Conservation (phyloP, 2,113 vertebrate genomes). For the Pygoscelis adeliae region DNA sequence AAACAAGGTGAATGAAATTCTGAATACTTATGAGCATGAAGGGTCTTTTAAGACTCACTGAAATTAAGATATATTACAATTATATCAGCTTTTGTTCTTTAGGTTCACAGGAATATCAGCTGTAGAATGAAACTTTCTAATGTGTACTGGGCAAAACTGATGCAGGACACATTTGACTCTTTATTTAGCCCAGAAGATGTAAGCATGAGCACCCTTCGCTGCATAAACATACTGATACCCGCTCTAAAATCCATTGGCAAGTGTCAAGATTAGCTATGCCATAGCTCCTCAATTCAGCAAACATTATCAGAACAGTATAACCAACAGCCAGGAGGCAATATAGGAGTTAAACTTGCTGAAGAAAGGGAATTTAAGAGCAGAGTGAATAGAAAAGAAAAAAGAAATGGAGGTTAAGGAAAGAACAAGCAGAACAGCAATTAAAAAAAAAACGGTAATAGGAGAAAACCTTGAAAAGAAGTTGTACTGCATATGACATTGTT, state of each 20-base stretch:
- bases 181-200: not conserved
- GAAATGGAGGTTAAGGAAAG: not conserved
- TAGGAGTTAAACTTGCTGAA: not conserved
- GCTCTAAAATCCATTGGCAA: not conserved
- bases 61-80: not conserved
- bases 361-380: not conserved
- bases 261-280: not conserved
- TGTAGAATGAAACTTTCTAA: not conserved
- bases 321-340: not conserved
- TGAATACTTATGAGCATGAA: not conserved
- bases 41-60: not conserved
- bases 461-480: not conserved
- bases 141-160: not conserved
- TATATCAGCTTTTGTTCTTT: not conserved
- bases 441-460: not conserved
- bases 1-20: not conserved
- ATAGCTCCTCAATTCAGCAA: not conserved
- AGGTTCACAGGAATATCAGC: not conserved
- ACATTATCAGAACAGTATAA: not conserved
- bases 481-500: not conserved
- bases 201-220: not conserved
- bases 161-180: not conserved
- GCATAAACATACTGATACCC: not conserved
- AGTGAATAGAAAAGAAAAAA: not conserved
- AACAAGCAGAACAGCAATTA: not conserved